Evolutionary conservation across 2,113 vertebrate species (phyloP), one percentile per base, ranked within the genome.

Genomic region (Hippocampus comes): DNA sequence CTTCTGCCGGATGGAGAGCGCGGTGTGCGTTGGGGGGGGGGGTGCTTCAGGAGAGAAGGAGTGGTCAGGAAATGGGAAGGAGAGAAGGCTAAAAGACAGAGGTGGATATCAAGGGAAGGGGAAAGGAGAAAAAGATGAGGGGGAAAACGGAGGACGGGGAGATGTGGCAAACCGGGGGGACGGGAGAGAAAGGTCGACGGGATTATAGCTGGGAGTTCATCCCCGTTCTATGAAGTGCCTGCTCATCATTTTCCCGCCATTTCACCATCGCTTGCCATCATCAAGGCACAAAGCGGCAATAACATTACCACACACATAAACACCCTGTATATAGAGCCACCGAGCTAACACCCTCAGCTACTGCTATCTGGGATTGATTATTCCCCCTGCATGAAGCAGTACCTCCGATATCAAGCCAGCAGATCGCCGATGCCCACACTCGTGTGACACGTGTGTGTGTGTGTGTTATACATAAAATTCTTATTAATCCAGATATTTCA

Each of bases 231-330:
- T 85, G 73, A 89, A 91, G 81, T 86, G 87, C 68, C 80, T 73
- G 86, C 82, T 88, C 86, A 89, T 90, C 85, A 84, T 76, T 88
- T 91, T 87, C 82, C 80, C 66, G 67, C 79, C 75, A 83, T 89
- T 88, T 86, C 80, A 78, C 84, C 87, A 86, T 82, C 82, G 81
- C 77, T 81, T 71, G 68, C 71, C 86, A 86, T 86, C 83, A 72
- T 59, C 79, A 76, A 78, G 74, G 41, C 67, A 79, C 83, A 80
- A 84, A 86, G 83, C 71, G 49, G 76, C 82, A 87, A 89, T 83
- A 85, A 83, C 78, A 87, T 73, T 70, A 25, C 51, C 67, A 43
- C 83, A 59, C 71, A 77, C 42, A 67, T 63, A 64, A 46, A 46
- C 38, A 71, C 49, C 42, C 42, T 0, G 41, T 23, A 56, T 60